phyloP scores from a whole-genome alignment of 2,888 invertebrate species.

The Calliphora vomitoria region DNA sequence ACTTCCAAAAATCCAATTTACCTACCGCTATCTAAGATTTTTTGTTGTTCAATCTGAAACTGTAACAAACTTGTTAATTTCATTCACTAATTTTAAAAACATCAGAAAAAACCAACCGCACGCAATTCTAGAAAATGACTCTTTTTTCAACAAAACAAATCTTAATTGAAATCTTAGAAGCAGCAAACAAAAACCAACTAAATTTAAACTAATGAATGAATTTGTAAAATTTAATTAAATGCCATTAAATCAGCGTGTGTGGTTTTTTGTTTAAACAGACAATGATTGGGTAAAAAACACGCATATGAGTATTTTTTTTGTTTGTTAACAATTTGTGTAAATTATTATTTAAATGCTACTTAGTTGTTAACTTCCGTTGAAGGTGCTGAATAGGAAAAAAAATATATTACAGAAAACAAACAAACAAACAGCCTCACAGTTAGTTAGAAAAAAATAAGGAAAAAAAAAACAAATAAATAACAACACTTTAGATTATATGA shows the following conservation, averaged over 20 bases:
- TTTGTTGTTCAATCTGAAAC: constrained; percentile 1
- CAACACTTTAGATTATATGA: constrained; percentile 46
- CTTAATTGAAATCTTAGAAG: constrained; percentile 64
- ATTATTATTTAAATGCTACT: constrained; percentile 60
- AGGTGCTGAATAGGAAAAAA: constrained; percentile 64
- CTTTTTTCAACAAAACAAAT: constrained; percentile 18
- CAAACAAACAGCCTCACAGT: constrained; percentile 8
- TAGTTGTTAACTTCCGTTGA: constrained; percentile 67
- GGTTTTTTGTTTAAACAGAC: constrained; percentile 18
- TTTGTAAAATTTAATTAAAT: constrained; percentile 67
- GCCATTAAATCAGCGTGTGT: constrained; percentile 66
- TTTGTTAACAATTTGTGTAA: constrained; percentile 40
- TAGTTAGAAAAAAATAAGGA: not conserved
- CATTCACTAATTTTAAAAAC: constrained; percentile 40
- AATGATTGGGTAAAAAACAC: not conserved
- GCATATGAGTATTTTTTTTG: not conserved
- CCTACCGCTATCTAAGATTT: not conserved
- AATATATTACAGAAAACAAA: constrained; percentile 23
- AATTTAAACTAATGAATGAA: constrained; percentile 63
- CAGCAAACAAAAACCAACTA: constrained; percentile 7
- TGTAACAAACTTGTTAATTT: constrained; percentile 26
- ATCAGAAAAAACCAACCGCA: constrained; percentile 34
- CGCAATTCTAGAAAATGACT: constrained; percentile 32
- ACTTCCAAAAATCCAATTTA: not conserved
- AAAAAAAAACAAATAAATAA: constrained; percentile 35